Evolutionary conservation across 1,140 invertebrate species (phyloP).

Genomic region (Heliconius himera): DNA sequence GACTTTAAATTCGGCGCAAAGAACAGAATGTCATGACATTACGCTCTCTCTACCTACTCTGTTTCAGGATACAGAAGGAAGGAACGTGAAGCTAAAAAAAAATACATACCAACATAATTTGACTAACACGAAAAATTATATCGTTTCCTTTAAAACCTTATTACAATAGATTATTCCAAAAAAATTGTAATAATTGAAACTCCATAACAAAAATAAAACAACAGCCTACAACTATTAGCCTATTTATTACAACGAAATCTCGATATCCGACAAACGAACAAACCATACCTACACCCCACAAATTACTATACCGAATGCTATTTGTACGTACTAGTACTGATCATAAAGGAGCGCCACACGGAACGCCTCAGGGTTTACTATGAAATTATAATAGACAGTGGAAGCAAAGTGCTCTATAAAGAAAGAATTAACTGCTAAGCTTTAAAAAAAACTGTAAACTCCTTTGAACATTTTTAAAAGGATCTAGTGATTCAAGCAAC

Average conservation of each 20-base stretch:
- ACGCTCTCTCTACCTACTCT: too few relatives aligned
- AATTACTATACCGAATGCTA: constrained; percentile 32
- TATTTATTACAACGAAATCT: constrained; percentile 5
- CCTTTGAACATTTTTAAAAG: constrained; percentile 65
- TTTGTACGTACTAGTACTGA: constrained; percentile 34
- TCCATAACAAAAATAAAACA: neutral
- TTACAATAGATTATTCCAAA: neutral
- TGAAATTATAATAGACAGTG: constrained; percentile 49
- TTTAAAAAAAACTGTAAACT: constrained; percentile 64
- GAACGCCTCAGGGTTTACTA: constrained; percentile 42
- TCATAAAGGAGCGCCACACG: constrained; percentile 52
- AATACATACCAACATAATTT: too few relatives aligned
- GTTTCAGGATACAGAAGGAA: too few relatives aligned
- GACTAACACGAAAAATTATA: neutral
- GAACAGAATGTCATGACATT: too few relatives aligned
- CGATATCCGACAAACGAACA: constrained; percentile 13
- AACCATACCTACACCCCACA: constrained; percentile 16
- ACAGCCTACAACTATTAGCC: too few relatives aligned
- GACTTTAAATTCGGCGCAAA: too few relatives aligned
- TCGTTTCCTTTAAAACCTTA: neutral
- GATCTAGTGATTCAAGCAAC: constrained; percentile 46
- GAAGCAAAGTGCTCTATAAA: constrained; percentile 54
- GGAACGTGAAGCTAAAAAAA: too few relatives aligned
- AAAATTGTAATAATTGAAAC: neutral
- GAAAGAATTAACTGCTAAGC: constrained; percentile 64